Evolutionary conservation across 2,113 vertebrate species (phyloP).

Genomic region (Melanerpes aurifrons): DNA sequence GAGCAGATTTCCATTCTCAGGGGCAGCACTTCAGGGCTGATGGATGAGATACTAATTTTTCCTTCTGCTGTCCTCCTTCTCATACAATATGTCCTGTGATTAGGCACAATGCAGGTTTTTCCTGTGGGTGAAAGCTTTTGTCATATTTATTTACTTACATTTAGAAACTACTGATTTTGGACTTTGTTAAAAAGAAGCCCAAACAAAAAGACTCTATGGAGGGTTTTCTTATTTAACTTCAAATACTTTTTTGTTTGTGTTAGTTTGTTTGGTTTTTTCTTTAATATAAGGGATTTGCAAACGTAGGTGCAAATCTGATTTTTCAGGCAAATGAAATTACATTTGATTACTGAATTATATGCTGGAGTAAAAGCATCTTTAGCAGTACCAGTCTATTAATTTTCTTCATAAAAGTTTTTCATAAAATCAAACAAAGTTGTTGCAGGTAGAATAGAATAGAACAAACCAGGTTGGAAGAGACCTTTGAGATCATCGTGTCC

Average conservation of each 20-base stretch:
- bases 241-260: neutral
- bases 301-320: neutral
- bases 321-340: neutral
- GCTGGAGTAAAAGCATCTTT: neutral
- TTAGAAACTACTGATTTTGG: neutral
- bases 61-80: neutral
- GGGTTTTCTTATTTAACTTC: neutral
- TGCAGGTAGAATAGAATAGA: neutral
- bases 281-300: neutral
- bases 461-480: too few species aligned
- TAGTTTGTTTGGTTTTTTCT: too few species aligned
- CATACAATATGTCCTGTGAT: neutral
- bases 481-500: too few species aligned
- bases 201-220: too few species aligned
- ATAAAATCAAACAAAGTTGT: neutral
- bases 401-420: slow-evolving; percentile 1
- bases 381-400: neutral
- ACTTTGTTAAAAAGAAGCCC: neutral
- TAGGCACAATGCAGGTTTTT: neutral
- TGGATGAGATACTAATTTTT: neutral
- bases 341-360: neutral
- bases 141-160: neutral
- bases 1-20: neutral
- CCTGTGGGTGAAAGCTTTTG: neutral
- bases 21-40: neutral